A percentile compares a stretch with the other conserved stretches of the same genome.
phyloP scores from a whole-genome alignment of 2,888 invertebrate species.

The Pandemis corylana region DNA sequence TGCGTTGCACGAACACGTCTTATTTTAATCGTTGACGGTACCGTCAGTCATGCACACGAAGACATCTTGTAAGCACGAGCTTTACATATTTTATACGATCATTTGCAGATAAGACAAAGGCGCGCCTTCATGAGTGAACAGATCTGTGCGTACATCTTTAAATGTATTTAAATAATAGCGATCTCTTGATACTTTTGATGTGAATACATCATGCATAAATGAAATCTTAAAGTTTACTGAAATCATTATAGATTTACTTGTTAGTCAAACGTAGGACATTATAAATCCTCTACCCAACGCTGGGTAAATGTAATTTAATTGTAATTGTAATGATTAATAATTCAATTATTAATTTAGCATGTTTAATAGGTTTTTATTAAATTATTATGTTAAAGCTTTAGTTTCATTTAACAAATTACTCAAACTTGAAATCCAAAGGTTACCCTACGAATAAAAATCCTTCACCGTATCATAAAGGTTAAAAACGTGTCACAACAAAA shows the following conservation, averaged over 20 bases:
- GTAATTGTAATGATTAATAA: background rate
- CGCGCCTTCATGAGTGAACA: too few relatives aligned
- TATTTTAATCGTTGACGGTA: too few relatives aligned
- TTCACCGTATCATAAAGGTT: too few relatives aligned
- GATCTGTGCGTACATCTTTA: background rate
- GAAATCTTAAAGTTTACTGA: background rate
- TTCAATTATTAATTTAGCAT: background rate
- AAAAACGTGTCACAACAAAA: too few relatives aligned
- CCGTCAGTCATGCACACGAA: too few relatives aligned
- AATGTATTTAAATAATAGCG: background rate
- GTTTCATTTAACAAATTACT: background rate
- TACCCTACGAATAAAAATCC: background rate
- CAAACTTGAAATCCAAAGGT: background rate
- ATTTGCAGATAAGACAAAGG: too few relatives aligned
- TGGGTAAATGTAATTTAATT: background rate
- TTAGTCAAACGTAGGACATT: background rate
- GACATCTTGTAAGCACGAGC: too few relatives aligned
- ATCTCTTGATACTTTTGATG: background rate
- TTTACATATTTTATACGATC: too few relatives aligned
- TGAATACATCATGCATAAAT: background rate
- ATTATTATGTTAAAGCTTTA: slow-evolving; percentile 6
- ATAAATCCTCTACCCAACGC: background rate
- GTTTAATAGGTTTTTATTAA: background rate
- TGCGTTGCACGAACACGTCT: too few relatives aligned
- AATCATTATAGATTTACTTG: background rate